Base-by-base conservation (phyloP, 2,888 invertebrate species). In the Oasisia sp. region DNA sequence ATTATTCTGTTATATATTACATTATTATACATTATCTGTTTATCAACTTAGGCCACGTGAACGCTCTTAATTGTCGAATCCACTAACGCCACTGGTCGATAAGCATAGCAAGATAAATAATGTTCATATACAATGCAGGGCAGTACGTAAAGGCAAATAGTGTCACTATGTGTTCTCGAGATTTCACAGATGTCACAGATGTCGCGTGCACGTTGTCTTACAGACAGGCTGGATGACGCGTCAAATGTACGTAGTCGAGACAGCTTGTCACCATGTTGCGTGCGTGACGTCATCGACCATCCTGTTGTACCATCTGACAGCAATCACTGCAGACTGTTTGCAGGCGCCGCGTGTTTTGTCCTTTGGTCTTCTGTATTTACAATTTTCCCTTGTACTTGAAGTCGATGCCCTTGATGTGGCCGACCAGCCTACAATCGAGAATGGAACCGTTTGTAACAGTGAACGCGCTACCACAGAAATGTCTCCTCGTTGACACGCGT, bases 341-440 rank as follows among this genome's bases (percentile, higher is more conserved):
- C 74, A n/a, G 4, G 27, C 74, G 74, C 27, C n/a, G 74, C 7
- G n/a, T 27, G 1, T 27, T 74, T 74, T 74, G 74, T 27, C 27
- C 74, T 74, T 74, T 74, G 74, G 19, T 74, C 74, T 74, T 74
- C 74, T 7, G 74, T 74, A 27, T 74, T 90, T 92, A 92, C 91
- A 93, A 90, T 90, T 93, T 92, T 44, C 92, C 92, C 32, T 93
- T 93, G 92, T 93, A 93, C 38, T 93, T 92, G 74, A 93, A 93
- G 91, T 93, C 93, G 38, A 91, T 93, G 45, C 44, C 91, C 89
- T 92, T 92, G 92, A 93, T 93, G 50, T 93, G 93, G 92, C 92
- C 91, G 38, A 93, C 93, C 58, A 93, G 92, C 93, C 93, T 93
- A 91, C 32, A 90, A 91, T 14, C 7, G 74, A 74, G 5, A 91